phyloP scores from a whole-genome alignment of 2,113 vertebrate genomes.

The Dascyllus trimaculatus region DNA sequence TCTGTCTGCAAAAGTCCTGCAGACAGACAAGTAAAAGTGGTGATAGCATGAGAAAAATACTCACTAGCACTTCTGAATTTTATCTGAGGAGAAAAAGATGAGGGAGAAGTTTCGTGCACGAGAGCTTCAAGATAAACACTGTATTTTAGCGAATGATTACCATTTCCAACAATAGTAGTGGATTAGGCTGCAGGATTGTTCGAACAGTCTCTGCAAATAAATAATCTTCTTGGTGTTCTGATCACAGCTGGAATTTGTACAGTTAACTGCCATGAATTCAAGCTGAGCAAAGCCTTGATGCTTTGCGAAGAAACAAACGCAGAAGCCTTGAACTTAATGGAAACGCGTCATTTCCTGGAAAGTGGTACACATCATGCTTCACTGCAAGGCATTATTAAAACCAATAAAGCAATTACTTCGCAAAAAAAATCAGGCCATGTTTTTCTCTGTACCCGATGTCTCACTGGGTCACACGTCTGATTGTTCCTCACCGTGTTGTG shows the following conservation, averaged over 20 bases:
- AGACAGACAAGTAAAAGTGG: neutral
- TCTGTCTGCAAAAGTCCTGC: neutral
- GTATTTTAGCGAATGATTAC: neutral
- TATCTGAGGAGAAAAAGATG: neutral
- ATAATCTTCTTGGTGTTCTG: neutral
- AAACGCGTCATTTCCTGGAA: neutral
- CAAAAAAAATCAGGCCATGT: neutral
- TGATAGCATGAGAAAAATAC: neutral
- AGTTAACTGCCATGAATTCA: neutral
- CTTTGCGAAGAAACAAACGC: neutral
- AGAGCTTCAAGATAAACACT: neutral
- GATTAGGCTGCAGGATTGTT: neutral
- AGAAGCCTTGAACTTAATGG: too few species aligned
- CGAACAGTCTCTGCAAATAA: neutral
- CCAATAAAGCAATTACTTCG: neutral
- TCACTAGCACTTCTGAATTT: neutral
- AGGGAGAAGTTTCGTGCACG: neutral
- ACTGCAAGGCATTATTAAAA: neutral
- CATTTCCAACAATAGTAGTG: neutral
- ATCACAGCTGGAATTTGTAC: neutral
- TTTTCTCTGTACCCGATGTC: neutral
- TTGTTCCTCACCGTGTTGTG: neutral
- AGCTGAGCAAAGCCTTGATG: neutral
- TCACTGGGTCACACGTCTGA: neutral
- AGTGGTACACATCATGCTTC: neutral